These are phyloP conservation scores for Zygogramma bicolorata DNA, from an alignment of 2,888 invertebrate genomes.

Conservation along the genomic window DNA sequence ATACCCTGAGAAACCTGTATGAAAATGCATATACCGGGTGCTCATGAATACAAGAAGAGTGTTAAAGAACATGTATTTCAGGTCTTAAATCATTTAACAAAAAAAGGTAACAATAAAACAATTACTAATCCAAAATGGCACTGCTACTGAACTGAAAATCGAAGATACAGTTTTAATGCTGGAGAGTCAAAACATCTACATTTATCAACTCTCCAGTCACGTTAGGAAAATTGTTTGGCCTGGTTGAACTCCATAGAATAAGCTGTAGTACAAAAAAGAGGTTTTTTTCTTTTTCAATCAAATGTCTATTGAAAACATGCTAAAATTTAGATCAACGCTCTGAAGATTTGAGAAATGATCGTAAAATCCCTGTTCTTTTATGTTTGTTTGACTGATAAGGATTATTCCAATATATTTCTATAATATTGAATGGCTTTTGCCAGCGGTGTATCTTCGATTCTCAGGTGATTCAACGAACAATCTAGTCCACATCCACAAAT, in stretches of 20 bases:
- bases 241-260: too few species aligned
- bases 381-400: too few species aligned
- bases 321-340: too few species aligned
- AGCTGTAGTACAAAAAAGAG: too few species aligned
- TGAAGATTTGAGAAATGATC: too few species aligned
- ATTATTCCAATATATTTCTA: too few species aligned
- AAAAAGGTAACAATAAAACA: slow-evolving; percentile 56
- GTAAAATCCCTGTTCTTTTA: too few species aligned
- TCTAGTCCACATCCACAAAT: slow-evolving; percentile 30
- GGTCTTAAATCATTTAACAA: slow-evolving; percentile 51
- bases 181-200: not conserved
- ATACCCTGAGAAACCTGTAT: slow-evolving; percentile 43
- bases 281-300: too few species aligned
- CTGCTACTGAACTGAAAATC: slow-evolving; percentile 43
- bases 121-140: slow-evolving; percentile 56
- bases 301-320: too few species aligned
- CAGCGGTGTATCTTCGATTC: slow-evolving; percentile 35
- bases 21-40: slow-evolving; percentile 14
- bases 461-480: slow-evolving; percentile 33
- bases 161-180: slow-evolving; percentile 11
- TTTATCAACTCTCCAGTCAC: too few species aligned
- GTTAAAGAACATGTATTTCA: slow-evolving; percentile 55
- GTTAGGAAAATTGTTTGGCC: too few species aligned
- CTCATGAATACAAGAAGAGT: slow-evolving; percentile 22
- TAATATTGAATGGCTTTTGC: too few species aligned